These are phyloP conservation scores for Neodontobutis hainanensis DNA, from an alignment of 2,113 vertebrate species.

Conservation along the genomic window DNA sequence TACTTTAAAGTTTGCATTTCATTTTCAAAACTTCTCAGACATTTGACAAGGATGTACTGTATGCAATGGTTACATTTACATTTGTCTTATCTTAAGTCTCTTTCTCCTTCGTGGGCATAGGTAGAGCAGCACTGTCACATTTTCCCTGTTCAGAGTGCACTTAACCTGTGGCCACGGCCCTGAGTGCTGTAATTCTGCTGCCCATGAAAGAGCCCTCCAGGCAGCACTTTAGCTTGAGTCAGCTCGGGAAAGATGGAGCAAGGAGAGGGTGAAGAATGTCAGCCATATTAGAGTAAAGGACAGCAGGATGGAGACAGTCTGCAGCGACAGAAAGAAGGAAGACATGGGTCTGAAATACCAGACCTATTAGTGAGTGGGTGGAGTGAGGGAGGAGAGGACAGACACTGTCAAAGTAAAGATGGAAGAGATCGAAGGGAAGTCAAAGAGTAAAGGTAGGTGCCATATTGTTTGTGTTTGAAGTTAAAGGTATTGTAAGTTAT, in stretches of 20 bases:
- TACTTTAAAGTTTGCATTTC: not conserved
- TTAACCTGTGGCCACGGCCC: constrained; percentile 58
- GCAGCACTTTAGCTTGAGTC: constrained; percentile 56
- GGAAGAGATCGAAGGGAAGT: constrained; percentile 21
- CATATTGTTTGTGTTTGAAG: no score
- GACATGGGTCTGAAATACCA: constrained; percentile 49
- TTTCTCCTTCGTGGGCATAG: constrained; percentile 12
- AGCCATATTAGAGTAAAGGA: constrained; percentile 53
- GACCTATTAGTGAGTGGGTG: constrained; percentile 53
- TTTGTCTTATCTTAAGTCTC: constrained; percentile 22
- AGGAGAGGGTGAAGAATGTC: constrained; percentile 57
- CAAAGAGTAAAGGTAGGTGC: not conserved
- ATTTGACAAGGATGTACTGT: not conserved
- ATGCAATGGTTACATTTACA: not conserved
- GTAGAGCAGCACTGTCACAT: constrained; percentile 37
- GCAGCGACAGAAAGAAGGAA: constrained; percentile 21
- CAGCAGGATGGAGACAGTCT: constrained; percentile 37
- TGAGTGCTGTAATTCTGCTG: constrained; percentile 44
- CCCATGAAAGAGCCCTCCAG: constrained; percentile 48
- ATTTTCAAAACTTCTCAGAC: not conserved
- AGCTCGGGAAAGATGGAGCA: constrained; percentile 35
- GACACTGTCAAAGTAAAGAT: constrained; percentile 22
- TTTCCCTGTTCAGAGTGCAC: constrained; percentile 50
- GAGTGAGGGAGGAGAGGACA: constrained; percentile 34
- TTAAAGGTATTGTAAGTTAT: no score